Evolutionary conservation across 2,888 invertebrate species (phyloP).

Genomic region (Habroteleia sp.): DNA sequence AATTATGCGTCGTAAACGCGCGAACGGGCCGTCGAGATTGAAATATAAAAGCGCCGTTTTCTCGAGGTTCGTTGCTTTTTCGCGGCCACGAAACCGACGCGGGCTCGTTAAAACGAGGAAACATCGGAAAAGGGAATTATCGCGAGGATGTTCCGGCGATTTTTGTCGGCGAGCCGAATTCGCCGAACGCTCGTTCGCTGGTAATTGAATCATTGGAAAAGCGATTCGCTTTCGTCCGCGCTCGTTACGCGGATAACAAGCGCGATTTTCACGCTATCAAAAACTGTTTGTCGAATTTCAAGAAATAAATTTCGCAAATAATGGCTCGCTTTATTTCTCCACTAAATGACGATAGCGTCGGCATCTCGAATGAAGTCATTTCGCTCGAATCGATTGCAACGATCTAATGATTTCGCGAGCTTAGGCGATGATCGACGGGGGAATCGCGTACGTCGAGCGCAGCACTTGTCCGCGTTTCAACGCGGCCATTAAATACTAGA

Average conservation of each 20-base stretch:
- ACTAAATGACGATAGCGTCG: too few species aligned
- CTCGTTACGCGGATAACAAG: not conserved
- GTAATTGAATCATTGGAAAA: conserved; percentile 47
- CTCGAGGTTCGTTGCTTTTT: conserved; percentile 33
- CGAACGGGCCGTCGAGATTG: conserved; percentile 69
- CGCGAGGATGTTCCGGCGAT: conserved; percentile 39
- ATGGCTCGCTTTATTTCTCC: conserved; percentile 22
- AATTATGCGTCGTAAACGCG: conserved; percentile 42
- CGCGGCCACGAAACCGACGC: conserved; percentile 45
- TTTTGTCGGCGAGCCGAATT: conserved; percentile 37
- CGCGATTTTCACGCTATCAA: conserved; percentile 2
- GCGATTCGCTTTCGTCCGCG: too few species aligned
- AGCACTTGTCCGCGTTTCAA: too few species aligned
- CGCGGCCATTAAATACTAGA: too few species aligned
- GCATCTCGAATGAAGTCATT: conserved; percentile 8
- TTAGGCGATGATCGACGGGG: too few species aligned
- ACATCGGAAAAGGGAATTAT: conserved; percentile 66
- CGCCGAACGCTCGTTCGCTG: conserved; percentile 30
- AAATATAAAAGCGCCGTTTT: conserved; percentile 74
- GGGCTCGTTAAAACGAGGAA: conserved; percentile 65
- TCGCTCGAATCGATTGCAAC: not conserved
- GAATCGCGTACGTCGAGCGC: too few species aligned
- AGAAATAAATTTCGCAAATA: conserved; percentile 13
- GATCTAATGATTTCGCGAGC: too few species aligned
- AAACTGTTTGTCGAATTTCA: conserved; percentile 8